Conservation (phyloP, 2,113 vertebrate species). For the Calonectris borealis region DNA sequence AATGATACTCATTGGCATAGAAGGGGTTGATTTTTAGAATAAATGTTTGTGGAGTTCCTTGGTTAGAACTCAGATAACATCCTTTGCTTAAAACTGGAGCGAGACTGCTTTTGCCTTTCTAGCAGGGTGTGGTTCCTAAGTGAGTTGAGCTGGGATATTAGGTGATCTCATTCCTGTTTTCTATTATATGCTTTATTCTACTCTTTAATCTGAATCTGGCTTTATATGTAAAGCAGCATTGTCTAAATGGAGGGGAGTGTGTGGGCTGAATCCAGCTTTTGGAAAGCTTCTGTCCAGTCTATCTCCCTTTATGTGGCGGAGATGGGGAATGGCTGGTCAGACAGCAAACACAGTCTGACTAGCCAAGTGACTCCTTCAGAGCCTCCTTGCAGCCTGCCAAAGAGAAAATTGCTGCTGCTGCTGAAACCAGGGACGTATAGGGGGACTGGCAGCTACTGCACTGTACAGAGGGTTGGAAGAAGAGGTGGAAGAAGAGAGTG, state of each 20-base stretch:
- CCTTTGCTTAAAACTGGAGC: neutral
- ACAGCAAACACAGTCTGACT: neutral
- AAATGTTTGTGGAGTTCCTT: neutral
- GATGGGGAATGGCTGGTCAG: neutral
- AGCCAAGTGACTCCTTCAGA: neutral
- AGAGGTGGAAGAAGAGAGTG: neutral
- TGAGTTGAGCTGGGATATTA: neutral
- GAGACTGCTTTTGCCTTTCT: neutral
- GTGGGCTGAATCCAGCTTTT: neutral
- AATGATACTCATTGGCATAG: neutral
- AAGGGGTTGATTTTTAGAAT: neutral
- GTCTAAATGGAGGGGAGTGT: rapidly evolving
- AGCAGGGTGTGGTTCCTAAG: neutral
- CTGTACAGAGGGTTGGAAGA: neutral
- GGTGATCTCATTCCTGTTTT: neutral
- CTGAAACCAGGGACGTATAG: neutral
- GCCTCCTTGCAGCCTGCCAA: neutral
- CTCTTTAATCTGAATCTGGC: neutral
- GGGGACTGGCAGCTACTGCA: neutral
- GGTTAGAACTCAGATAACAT: neutral
- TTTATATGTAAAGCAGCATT: neutral
- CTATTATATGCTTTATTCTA: neutral
- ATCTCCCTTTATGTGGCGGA: neutral
- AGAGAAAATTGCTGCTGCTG: neutral
- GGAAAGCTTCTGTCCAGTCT: neutral